Evolutionary conservation across 2,113 vertebrate species (phyloP), one percentile per base, ranked within the genome.

Genomic region (Thamnophis sirtalis): DNA sequence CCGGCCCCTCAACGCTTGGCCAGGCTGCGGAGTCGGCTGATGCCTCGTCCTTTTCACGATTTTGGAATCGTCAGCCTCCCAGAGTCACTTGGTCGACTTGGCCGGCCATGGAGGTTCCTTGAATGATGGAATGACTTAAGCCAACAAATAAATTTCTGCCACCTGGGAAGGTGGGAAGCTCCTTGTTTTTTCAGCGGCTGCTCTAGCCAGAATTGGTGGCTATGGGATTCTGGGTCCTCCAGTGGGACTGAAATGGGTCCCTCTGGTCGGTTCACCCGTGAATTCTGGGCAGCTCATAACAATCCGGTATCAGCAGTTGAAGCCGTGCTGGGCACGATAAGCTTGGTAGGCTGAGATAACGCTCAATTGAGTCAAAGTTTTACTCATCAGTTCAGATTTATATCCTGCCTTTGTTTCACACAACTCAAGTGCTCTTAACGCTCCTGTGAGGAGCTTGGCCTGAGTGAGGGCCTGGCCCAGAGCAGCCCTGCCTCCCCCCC

Each of bases 1-100:
- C 0, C 24, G 2, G 43, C 24, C 15, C 38, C 21, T 4, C 2
- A n/a, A 24, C 7, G 4, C 43, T 3, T 0, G 9, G 13, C 19
- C 17, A 73, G 24, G 38, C 56, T 0, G 0, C 38, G 55, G n/a
- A 19, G 33, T 38, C 33, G 3, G 54, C 13, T 0, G 7, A 4
- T 1, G 48, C 5, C 88, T 53, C 7, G 3, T 22, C 5, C 2
- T 6, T 68, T 68, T 15, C n/a, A 17, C 5, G 33, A 33, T 2
- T 5, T 28, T 68, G 5, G 63, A 68, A 68, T 17, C 6, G 63
- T 33, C 15, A 33, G 63, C 63, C 13, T 15, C 28, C 63, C 13
- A 68, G 28, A n/a, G 5, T 33, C 28, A 17, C 28, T 17, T 6
- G 63, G 63, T 33, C 5, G 63, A 17, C 13, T 33, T 68, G 63